Conservation (phyloP, 2,888 invertebrate genomes). For the Crepidodera aurea region DNA sequence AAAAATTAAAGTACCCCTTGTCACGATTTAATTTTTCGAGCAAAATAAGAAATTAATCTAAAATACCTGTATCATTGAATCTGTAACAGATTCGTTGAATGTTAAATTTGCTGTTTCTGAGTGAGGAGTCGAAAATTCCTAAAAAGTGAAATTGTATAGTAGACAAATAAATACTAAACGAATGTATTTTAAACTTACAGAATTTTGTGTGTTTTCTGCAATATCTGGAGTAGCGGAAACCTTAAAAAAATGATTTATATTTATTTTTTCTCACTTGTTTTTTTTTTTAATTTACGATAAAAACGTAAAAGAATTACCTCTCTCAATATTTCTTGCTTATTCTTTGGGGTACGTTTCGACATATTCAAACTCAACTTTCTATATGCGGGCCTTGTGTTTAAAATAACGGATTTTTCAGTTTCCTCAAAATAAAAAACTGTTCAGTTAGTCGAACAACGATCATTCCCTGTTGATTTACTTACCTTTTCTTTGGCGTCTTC, state of each 20-base stretch:
- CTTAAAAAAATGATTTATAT: no score
- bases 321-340: conserved; percentile 25
- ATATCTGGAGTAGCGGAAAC: conserved; percentile 11
- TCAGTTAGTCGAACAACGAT: background rate
- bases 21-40: no score
- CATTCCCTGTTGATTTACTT: no score
- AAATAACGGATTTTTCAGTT: conserved; percentile 23
- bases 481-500: conserved; percentile 37
- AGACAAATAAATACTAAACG: no score
- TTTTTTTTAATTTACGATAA: no score
- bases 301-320: conserved; percentile 28
- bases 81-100: background rate
- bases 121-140: conserved; percentile 26
- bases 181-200: conserved; percentile 22
- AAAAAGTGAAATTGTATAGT: background rate
- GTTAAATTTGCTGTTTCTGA: background rate
- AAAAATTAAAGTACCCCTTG: no score
- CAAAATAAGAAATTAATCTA: no score
- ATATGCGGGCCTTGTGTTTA: conserved; percentile 34
- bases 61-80: background rate
- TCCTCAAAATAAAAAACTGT: conserved; percentile 7
- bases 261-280: no score
- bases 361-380: conserved; percentile 36
- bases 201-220: conserved; percentile 11
- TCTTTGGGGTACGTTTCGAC: conserved; percentile 31